Evolutionary conservation across 2,113 vertebrate species (phyloP).

Genomic region (Leucoraja erinaceus): DNA sequence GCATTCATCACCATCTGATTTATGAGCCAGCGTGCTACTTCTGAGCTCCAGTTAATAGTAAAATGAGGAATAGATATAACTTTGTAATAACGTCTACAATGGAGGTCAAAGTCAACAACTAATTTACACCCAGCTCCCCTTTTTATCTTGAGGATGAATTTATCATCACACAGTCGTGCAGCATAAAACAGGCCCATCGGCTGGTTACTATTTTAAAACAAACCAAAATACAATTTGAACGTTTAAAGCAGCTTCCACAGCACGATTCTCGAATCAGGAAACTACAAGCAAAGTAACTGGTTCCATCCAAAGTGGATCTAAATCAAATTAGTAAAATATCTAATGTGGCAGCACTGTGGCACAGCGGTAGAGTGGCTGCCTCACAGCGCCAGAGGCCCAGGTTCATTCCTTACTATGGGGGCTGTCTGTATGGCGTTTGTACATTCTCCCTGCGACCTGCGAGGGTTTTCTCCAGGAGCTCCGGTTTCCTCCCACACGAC

Average conservation of each 20-base stretch:
- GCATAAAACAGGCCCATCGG: too few species aligned
- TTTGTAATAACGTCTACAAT: not conserved
- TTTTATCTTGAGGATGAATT: not conserved
- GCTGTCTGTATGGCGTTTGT: too few species aligned
- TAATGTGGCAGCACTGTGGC: not conserved
- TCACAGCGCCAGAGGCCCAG: too few species aligned
- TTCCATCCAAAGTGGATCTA: not conserved
- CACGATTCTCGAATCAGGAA: not conserved
- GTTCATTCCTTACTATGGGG: too few species aligned
- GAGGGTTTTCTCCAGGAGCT: too few species aligned
- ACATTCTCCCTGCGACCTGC: too few species aligned
- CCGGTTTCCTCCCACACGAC: too few species aligned
- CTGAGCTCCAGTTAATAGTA: not conserved
- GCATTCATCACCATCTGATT: not conserved
- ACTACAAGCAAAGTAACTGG: slow-evolving; percentile 12
- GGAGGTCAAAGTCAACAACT: not conserved
- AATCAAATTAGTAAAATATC: not conserved
- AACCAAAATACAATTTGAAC: not conserved
- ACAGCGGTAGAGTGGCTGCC: too few species aligned
- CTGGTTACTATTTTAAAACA: not conserved
- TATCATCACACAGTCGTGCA: too few species aligned
- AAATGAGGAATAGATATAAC: not conserved
- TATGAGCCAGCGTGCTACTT: not conserved
- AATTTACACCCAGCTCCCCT: not conserved
- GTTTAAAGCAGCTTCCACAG: not conserved